These are phyloP conservation scores for Azorinus chamasolen DNA, from an alignment of 2,888 invertebrate genomes.

Conservation along the genomic window DNA sequence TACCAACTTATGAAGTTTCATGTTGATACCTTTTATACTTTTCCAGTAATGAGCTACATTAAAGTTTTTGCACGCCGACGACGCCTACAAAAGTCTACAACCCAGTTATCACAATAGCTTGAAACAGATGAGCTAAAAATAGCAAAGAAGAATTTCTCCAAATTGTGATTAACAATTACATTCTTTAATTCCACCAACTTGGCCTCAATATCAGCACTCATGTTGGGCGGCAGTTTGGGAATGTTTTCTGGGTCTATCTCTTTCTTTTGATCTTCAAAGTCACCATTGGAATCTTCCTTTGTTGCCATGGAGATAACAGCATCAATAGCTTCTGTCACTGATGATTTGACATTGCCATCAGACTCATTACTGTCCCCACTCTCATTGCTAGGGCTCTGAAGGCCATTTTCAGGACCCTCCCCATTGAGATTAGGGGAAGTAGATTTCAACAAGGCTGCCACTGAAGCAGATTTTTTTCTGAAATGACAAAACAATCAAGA, in stretches of 20 bases:
- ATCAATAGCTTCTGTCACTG: constrained; percentile 61
- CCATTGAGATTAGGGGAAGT: constrained; percentile 54
- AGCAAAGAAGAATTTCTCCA: too few species aligned
- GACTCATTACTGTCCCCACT: constrained; percentile 56
- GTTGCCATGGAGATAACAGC: constrained; percentile 57
- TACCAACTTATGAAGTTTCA: too few species aligned
- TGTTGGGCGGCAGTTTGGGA: constrained; percentile 85
- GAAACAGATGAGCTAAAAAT: too few species aligned
- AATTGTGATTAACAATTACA: constrained; percentile 72
- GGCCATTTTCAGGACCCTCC: constrained; percentile 41
- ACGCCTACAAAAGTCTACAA: too few species aligned
- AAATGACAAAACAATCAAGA: constrained; percentile 10
- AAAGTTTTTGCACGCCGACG: too few species aligned
- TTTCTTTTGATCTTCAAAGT: constrained; percentile 68
- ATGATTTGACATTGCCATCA: constrained; percentile 48
- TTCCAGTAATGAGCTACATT: too few species aligned
- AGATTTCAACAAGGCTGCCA: constrained; percentile 80
- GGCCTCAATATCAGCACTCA: constrained; percentile 87
- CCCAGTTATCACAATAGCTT: too few species aligned
- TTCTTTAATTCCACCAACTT: constrained; percentile 87
- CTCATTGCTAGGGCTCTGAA: constrained; percentile 33
- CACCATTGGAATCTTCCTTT: constrained; percentile 84
- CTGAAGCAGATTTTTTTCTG: constrained; percentile 83
- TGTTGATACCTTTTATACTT: too few species aligned
- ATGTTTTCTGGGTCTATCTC: constrained; percentile 66